Evolutionary conservation across 1,140 invertebrate genomes (phyloP).

Genomic region (Araneus ventricosus): DNA sequence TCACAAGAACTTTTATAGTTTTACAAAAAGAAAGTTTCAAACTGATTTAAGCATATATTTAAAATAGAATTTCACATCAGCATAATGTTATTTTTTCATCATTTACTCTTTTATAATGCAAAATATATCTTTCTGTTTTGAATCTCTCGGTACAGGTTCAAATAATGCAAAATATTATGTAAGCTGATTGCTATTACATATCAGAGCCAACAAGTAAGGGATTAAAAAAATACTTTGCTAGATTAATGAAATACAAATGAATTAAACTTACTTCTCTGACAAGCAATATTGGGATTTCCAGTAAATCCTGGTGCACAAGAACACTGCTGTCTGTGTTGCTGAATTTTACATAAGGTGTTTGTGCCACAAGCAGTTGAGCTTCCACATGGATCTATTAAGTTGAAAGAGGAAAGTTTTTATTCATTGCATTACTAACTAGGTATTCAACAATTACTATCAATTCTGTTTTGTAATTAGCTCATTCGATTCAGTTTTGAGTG

Average conservation of each 20-base stretch:
- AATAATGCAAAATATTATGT: not conserved
- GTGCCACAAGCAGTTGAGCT: constrained; percentile 90
- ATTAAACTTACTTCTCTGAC: constrained; percentile 82
- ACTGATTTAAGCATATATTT: too few species aligned
- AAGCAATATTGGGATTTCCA: constrained; percentile 88
- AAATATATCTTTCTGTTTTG: not conserved
- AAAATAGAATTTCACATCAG: too few species aligned
- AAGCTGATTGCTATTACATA: too few species aligned
- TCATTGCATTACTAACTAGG: too few species aligned
- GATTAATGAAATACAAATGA: constrained; percentile 77
- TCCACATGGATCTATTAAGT: constrained; percentile 84
- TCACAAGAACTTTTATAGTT: too few species aligned
- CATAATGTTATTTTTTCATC: too few species aligned
- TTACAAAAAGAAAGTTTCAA: too few species aligned
- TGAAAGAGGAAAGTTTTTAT: not conserved
- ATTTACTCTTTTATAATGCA: not conserved
- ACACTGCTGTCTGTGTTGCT: constrained; percentile 91
- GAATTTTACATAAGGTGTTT: constrained; percentile 90
- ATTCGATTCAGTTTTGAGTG: not conserved
- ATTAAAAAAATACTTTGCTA: too few species aligned
- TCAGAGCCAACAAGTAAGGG: not conserved
- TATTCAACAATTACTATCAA: too few species aligned
- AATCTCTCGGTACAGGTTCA: not conserved
- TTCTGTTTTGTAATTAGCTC: too few species aligned
- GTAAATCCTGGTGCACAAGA: constrained; percentile 85